Conservation (phyloP, 2,797 vertebrate genomes). For the Onychomys leucogaster region DNA sequence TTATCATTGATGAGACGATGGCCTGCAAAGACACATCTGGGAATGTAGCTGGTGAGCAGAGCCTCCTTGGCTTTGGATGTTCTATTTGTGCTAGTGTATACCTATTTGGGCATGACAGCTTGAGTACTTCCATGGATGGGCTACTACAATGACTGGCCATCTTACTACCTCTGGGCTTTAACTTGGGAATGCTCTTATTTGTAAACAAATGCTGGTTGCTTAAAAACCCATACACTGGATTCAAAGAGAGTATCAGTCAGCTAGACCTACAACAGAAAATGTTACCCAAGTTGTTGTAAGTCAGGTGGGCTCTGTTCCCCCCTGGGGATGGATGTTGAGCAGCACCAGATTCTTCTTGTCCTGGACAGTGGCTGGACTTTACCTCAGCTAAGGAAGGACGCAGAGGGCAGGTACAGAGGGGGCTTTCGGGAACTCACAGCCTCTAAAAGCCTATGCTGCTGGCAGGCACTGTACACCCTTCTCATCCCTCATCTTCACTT, state of each 20-base stretch:
- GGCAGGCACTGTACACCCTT: neutral
- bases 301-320: neutral
- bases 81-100: neutral
- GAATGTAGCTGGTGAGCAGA: neutral
- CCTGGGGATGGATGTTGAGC: neutral
- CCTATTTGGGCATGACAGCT: neutral
- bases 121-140: neutral
- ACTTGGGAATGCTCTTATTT: slow-evolving; percentile 26
- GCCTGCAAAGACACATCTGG: neutral
- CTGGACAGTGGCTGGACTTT: neutral
- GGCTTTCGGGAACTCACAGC: neutral
- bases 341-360: neutral
- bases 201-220: slow-evolving; percentile 34
- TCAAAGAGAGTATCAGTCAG: neutral
- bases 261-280: neutral
- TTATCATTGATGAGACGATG: neutral
- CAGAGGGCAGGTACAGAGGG: neutral
- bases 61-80: neutral
- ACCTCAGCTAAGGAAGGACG: neutral
- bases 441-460: neutral
- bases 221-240: neutral
- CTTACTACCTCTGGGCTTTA: neutral
- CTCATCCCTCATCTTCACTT: neutral
- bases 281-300: neutral
- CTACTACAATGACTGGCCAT: neutral